These are phyloP conservation scores for Chrysogorgia sp. DNA, from an alignment of 92 coral and sea anemone species.

Conservation along the genomic window DNA sequence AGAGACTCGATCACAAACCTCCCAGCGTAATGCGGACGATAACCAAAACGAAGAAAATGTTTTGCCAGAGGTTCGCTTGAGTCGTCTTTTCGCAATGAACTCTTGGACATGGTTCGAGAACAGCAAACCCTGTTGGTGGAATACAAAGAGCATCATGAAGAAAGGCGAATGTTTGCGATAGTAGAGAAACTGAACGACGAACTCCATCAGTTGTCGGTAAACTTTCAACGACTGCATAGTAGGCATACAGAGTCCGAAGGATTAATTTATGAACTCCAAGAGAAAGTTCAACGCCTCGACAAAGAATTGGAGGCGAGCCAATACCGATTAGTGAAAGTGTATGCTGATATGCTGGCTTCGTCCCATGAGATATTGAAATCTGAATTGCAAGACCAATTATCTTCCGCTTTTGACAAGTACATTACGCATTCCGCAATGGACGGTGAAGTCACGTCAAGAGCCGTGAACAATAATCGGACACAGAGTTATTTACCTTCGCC, in stretches of 20 bases:
- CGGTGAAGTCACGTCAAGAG: too few relatives aligned
- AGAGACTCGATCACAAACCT: too few relatives aligned
- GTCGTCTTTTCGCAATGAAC: too few relatives aligned
- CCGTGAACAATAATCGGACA: too few relatives aligned
- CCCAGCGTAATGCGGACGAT: too few relatives aligned
- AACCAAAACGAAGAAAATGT: too few relatives aligned
- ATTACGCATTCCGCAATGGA: too few relatives aligned
- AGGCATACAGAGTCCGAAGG: not conserved
- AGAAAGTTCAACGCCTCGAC: not conserved
- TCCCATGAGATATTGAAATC: not conserved
- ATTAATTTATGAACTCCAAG: not conserved
- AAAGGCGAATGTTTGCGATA: not conserved
- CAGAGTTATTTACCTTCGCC: too few relatives aligned
- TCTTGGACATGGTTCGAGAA: not conserved
- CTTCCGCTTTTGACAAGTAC: too few relatives aligned
- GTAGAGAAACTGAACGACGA: not conserved
- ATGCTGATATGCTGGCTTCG: slow-evolving; percentile 11
- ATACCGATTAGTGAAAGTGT: not conserved
- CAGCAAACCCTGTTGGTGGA: not conserved
- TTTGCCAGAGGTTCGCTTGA: too few relatives aligned
- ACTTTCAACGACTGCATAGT: not conserved
- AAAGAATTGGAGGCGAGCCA: not conserved
- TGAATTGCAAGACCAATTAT: not conserved
- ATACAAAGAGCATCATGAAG: not conserved
- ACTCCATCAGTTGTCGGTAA: not conserved